These are phyloP conservation scores for Drosophila rufa DNA, from an alignment of 1,140 invertebrate species.

Conservation along the genomic window DNA sequence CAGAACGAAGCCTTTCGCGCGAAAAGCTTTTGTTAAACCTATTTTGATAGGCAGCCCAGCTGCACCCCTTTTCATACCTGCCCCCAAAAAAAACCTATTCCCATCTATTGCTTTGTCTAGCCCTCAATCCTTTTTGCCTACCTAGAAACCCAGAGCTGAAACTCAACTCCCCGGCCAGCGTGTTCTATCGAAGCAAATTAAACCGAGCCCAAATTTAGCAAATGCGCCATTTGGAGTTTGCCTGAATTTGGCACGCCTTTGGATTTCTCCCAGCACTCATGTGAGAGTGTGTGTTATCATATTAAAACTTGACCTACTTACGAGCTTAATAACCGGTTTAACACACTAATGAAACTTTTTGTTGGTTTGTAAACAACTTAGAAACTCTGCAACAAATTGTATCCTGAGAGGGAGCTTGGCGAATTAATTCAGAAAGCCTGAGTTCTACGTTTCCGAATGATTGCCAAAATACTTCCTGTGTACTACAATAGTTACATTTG, in stretches of 20 bases:
- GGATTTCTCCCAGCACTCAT: conserved; percentile 25
- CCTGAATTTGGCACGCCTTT: conserved; percentile 42
- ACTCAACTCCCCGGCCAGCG: conserved; percentile 15
- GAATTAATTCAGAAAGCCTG: background rate
- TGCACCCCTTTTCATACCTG: conserved; percentile 55
- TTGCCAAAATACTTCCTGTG: too few relatives aligned
- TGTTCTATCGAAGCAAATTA: conserved; percentile 23
- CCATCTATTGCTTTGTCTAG: conserved; percentile 23
- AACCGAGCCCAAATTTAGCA: conserved; percentile 54
- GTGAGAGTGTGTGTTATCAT: conserved; percentile 60
- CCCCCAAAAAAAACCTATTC: conserved; percentile 7
- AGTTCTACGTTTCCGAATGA: too few relatives aligned
- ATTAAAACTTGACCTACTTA: conserved; percentile 76
- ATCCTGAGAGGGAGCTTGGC: conserved; percentile 6
- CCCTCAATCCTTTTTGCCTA: conserved; percentile 21
- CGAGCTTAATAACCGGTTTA: conserved; percentile 69
- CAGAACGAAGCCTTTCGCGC: background rate
- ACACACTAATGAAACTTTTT: conserved; percentile 12
- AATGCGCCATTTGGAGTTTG: conserved; percentile 68
- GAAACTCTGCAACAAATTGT: conserved; percentile 34
- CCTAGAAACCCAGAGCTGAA: conserved; percentile 15
- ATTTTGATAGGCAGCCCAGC: conserved; percentile 13
- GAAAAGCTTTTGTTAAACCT: conserved; percentile 6
- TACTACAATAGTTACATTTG: too few relatives aligned
- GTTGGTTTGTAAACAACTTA: conserved; percentile 14